These are phyloP conservation scores for Axea sp. DNA, from an alignment of 2,888 invertebrate species.

Conservation along the genomic window DNA sequence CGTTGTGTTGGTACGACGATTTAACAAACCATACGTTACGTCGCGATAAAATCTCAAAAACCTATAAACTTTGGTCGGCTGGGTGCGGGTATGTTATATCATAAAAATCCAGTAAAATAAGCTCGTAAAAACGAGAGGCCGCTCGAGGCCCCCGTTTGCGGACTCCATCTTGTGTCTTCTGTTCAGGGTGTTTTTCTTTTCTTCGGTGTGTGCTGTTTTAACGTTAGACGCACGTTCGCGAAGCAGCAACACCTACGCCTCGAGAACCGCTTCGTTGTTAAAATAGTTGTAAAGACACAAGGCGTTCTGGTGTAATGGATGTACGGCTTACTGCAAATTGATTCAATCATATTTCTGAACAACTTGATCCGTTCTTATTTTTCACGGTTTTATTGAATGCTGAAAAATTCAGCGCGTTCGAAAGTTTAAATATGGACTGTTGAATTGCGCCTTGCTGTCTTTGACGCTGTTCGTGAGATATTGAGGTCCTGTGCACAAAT, in stretches of 20 bases:
- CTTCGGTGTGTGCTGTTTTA: not conserved
- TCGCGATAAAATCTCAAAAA: constrained; percentile 78
- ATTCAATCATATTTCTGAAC: not conserved
- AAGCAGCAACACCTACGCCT: constrained; percentile 19
- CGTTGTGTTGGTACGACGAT: constrained; percentile 70
- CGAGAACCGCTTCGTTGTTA: constrained; percentile 4
- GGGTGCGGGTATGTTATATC: constrained; percentile 77
- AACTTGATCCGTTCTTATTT: no score
- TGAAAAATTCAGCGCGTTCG: no score
- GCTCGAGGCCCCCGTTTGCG: constrained; percentile 39
- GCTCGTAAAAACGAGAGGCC: constrained; percentile 76
- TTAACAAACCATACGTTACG: constrained; percentile 79
- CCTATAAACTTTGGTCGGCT: constrained; percentile 77
- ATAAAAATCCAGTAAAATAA: constrained; percentile 79
- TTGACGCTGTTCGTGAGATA: no score
- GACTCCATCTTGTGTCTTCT: constrained; percentile 45
- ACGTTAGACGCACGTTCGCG: constrained; percentile 1
- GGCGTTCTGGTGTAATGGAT: constrained; percentile 7
- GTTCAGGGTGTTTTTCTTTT: constrained; percentile 10
- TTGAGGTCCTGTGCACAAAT: no score
- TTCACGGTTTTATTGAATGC: not conserved
- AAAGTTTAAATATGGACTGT: no score
- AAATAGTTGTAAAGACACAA: constrained; percentile 8
- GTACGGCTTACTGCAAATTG: constrained; percentile 8
- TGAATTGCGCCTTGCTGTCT: no score